Evolutionary conservation across 2,113 vertebrate genomes (phyloP).

Genomic region (Mugil cephalus): DNA sequence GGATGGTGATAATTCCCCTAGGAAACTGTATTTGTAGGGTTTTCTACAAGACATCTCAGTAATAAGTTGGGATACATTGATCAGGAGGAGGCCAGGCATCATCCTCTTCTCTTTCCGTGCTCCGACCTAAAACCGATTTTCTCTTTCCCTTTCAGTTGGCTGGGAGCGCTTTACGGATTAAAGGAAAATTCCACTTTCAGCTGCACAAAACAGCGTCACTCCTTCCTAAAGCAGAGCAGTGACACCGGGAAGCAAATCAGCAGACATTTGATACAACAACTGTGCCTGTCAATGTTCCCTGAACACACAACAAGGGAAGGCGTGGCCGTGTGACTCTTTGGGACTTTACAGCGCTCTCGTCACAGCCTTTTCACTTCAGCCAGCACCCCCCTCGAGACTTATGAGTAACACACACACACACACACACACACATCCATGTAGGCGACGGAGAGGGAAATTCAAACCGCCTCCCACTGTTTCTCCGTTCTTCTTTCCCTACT

Average conservation of each 20-base stretch:
- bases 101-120: conserved; percentile 31
- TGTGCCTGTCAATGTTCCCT: conserved; percentile 29
- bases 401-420: neutral
- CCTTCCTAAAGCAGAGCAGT: conserved; percentile 30
- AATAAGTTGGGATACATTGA: no score
- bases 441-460: conserved; percentile 40
- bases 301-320: conserved; percentile 36
- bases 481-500: no score
- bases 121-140: conserved; percentile 6
- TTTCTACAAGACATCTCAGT: no score
- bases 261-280: conserved; percentile 37
- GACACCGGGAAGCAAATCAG: conserved; percentile 16
- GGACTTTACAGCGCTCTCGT: conserved; percentile 19
- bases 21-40: neutral
- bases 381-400: neutral
- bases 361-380: conserved; percentile 21
- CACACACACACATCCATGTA: neutral
- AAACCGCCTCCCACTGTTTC: conserved; percentile 14
- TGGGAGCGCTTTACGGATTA: conserved; percentile 21
- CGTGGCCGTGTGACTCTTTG: neutral
- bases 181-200: conserved; percentile 34
- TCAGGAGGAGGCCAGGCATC: conserved; percentile 35
- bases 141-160: conserved; percentile 40
- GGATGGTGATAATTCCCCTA: fast-evolving
- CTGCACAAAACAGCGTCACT: neutral